Conservation (phyloP, 2,113 vertebrate species). For the Emydocephalus ijimae region DNA sequence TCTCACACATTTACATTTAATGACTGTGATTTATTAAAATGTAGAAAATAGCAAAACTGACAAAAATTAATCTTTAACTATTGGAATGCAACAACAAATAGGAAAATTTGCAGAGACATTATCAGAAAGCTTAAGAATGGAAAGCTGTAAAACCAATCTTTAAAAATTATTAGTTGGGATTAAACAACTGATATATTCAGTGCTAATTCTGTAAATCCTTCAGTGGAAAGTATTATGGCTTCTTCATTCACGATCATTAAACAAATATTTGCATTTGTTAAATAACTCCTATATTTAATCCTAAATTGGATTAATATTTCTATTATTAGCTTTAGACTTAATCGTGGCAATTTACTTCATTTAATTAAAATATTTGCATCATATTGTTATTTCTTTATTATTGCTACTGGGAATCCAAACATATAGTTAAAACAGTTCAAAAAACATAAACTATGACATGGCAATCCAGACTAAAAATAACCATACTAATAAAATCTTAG, state of each 20-base stretch:
- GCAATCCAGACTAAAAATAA: not conserved
- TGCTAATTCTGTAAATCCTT: not conserved
- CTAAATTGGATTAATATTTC: not conserved
- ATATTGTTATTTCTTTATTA: not conserved
- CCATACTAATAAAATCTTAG: not conserved
- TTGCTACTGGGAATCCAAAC: not conserved
- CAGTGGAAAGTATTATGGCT: not conserved
- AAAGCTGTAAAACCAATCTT: not conserved
- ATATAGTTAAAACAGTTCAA: not conserved
- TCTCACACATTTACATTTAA: not conserved
- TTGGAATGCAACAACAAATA: not conserved
- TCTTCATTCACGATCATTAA: not conserved
- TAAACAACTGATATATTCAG: not conserved
- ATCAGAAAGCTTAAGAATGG: not conserved
- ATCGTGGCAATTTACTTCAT: not conserved
- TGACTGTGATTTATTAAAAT: not conserved
- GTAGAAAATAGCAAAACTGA: not conserved
- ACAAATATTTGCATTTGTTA: not conserved
- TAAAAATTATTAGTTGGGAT: not conserved
- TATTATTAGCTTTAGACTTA: not conserved
- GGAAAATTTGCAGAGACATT: not conserved
- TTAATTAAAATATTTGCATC: not conserved
- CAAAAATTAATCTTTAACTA: not conserved
- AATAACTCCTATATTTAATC: not conserved
- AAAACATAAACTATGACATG: not conserved